These are phyloP conservation scores for Melanotus villosus DNA, from an alignment of 2,888 invertebrate species.

Conservation along the genomic window DNA sequence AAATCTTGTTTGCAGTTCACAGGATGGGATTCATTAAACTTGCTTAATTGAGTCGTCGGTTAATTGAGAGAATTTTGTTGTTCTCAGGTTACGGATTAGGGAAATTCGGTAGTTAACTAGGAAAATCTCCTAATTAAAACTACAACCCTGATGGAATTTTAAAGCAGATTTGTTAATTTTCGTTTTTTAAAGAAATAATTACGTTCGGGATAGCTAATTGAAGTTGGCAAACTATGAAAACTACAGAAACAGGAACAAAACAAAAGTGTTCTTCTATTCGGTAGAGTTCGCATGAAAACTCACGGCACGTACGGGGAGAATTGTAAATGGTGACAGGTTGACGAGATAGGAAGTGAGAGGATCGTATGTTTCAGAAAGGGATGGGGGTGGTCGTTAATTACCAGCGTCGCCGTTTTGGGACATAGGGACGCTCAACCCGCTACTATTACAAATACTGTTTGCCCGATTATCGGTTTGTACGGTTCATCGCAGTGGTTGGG, in stretches of 20 bases:
- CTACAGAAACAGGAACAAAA: constrained; percentile 31
- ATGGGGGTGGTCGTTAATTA: constrained; percentile 40
- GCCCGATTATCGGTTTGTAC: constrained; percentile 42
- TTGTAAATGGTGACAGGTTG: constrained; percentile 42
- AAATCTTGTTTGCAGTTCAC: background rate
- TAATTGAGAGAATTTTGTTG: too few species aligned
- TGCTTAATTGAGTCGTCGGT: too few species aligned
- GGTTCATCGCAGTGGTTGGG: constrained; percentile 40
- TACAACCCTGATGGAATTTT: constrained; percentile 5
- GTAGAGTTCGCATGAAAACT: constrained; percentile 32
- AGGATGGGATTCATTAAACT: background rate
- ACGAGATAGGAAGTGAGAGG: constrained; percentile 42
- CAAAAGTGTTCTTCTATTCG: constrained; percentile 17
- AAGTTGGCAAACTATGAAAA: constrained; percentile 29
- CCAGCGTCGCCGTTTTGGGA: constrained; percentile 41
- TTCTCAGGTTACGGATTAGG: too few species aligned
- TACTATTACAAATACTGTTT: constrained; percentile 41
- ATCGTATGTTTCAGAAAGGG: constrained; percentile 28
- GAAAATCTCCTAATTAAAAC: background rate
- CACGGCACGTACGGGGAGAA: constrained; percentile 33
- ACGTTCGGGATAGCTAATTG: too few species aligned
- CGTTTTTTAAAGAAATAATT: too few species aligned
- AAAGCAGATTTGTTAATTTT: background rate
- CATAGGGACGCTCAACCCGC: constrained; percentile 27
- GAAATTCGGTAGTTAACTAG: too few species aligned